Percentiles rank a stretch among this genome's conserved stretches.
phyloP scores from a whole-genome alignment of 2,888 invertebrate species.

The Masnerella sp. region DNA sequence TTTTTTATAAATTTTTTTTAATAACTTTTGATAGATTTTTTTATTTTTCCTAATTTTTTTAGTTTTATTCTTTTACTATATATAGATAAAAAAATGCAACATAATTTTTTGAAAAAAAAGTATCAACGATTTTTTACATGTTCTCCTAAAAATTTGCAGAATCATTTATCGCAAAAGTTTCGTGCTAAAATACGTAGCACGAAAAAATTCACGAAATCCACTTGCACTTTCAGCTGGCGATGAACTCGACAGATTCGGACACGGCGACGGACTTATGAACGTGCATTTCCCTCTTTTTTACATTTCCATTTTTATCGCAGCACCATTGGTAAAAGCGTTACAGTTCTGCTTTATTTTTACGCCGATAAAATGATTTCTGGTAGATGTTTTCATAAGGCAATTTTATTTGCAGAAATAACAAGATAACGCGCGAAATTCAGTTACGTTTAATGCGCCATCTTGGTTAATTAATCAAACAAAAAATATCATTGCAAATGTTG shows the following conservation, averaged over 20 bases:
- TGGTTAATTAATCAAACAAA: too few relatives aligned
- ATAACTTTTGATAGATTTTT: too few relatives aligned
- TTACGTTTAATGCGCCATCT: too few relatives aligned
- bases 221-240: constrained; percentile 49
- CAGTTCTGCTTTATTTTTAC: constrained; percentile 7
- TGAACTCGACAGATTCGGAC: constrained; percentile 43
- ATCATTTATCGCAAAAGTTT: constrained; percentile 47
- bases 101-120: too few relatives aligned
- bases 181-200: constrained; percentile 29
- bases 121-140: too few relatives aligned
- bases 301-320: constrained; percentile 21
- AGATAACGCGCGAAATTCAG: too few relatives aligned
- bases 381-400: constrained; percentile 1
- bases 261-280: constrained; percentile 44
- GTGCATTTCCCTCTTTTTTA: constrained; percentile 39
- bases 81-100: too few relatives aligned
- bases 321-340: constrained; percentile 11
- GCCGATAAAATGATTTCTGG: constrained; percentile 19
- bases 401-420: not conserved
- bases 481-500: too few relatives aligned
- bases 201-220: constrained; percentile 45
- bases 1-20: too few relatives aligned
- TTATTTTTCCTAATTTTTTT: too few relatives aligned
- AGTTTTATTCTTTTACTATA: too few relatives aligned
- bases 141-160: too few relatives aligned